phyloP scores from a whole-genome alignment of 2,113 vertebrate species.

The Prietella phreatophila region DNA sequence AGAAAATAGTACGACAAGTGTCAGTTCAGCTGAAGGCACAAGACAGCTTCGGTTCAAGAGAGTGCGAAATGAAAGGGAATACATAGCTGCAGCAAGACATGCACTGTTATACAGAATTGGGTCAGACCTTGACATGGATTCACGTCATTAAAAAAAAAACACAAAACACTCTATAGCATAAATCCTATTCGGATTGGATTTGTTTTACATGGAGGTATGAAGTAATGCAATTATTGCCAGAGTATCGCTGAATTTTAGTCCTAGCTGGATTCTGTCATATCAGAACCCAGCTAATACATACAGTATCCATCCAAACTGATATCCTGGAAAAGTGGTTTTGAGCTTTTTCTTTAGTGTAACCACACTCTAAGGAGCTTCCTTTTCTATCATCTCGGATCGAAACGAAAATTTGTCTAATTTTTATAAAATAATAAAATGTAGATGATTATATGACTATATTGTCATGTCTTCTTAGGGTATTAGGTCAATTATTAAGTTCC shows the following conservation, averaged over 20 bases:
- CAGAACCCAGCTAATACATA: neutral
- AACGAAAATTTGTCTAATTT: neutral
- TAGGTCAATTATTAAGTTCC: neutral
- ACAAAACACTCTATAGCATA: neutral
- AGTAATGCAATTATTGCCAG: neutral
- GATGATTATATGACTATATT: neutral
- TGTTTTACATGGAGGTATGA: neutral
- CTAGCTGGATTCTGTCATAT: neutral
- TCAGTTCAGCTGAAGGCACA: constrained; percentile 29
- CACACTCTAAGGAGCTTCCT: no score
- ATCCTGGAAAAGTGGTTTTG: neutral
- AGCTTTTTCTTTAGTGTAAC: neutral
- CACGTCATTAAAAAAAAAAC: neutral
- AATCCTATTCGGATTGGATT: neutral
- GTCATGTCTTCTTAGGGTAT: neutral
- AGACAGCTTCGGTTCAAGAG: constrained; percentile 27
- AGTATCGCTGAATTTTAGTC: neutral
- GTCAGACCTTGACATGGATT: constrained; percentile 24
- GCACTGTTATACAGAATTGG: constrained; percentile 17
- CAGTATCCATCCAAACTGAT: neutral
- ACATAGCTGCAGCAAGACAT: constrained; percentile 11
- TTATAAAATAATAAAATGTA: neutral
- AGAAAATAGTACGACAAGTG: constrained; percentile 38
- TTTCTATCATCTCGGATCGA: neutral
- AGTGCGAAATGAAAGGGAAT: constrained; percentile 33